These are phyloP conservation scores for Ennomos fuscantarius DNA, from an alignment of 2,888 invertebrate species.

Conservation along the genomic window DNA sequence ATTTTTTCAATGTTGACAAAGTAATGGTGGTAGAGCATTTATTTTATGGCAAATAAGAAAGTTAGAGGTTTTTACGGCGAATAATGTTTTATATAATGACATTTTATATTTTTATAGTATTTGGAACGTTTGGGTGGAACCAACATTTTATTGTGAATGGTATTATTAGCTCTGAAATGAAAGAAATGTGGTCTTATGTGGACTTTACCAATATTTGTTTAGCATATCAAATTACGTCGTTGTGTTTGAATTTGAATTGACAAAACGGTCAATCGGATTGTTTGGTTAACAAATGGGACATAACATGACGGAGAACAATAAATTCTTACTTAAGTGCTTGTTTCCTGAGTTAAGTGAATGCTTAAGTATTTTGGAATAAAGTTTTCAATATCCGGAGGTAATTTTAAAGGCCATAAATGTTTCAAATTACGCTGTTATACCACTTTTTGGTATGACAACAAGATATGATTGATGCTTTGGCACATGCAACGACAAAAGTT, in stretches of 20 bases:
- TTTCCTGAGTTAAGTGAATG: background rate
- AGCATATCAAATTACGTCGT: conserved; percentile 14
- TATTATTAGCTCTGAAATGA: conserved; percentile 31
- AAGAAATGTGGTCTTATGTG: conserved; percentile 29
- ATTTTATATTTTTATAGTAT: conserved; percentile 43
- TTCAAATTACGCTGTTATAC: too few relatives aligned
- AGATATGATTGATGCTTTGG: too few relatives aligned
- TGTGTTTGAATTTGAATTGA: conserved; percentile 22
- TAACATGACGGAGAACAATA: background rate
- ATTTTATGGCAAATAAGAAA: conserved; percentile 41
- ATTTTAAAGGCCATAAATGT: too few relatives aligned
- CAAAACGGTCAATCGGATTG: conserved; percentile 16
- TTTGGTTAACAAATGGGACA: conserved; percentile 26
- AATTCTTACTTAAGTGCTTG: conserved; percentile 1
- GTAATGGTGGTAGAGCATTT: conserved; percentile 46
- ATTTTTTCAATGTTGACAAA: conserved; percentile 56
- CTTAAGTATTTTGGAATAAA: too few relatives aligned
- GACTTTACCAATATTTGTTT: conserved; percentile 32
- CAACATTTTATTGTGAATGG: conserved; percentile 43
- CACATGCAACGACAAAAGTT: too few relatives aligned
- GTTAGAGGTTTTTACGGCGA: conserved; percentile 50
- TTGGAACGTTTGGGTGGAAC: conserved; percentile 40
- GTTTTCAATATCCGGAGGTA: too few relatives aligned
- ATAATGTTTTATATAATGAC: conserved; percentile 46
- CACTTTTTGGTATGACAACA: too few relatives aligned